A percentile compares a stretch with the other conserved stretches of the same genome.
These are phyloP conservation scores for Stylophora pistillata DNA, from an alignment of 64 coral and sea anemone genomes.

Conservation along the genomic window DNA sequence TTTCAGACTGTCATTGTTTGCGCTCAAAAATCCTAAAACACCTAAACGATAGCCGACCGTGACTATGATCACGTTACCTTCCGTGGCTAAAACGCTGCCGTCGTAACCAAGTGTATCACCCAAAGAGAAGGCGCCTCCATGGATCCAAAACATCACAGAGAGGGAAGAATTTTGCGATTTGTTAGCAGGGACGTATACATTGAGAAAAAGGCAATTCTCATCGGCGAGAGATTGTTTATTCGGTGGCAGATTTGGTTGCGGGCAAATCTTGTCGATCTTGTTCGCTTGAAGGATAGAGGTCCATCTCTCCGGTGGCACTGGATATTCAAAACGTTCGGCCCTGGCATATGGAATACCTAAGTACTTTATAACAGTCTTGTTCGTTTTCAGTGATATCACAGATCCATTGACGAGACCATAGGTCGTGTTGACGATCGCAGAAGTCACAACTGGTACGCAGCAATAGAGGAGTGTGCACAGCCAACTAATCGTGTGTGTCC, in stretches of 20 bases:
- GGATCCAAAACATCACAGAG: slow-evolving; percentile 4
- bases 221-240: background rate
- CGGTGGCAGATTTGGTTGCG: slow-evolving; percentile 23
- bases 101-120: background rate
- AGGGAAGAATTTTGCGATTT: background rate
- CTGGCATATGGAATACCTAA: slow-evolving; percentile 52
- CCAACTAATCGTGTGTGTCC: background rate
- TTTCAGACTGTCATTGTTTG: slow-evolving; percentile 2
- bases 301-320: slow-evolving; percentile 1
- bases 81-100: background rate
- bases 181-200: slow-evolving; percentile 2
- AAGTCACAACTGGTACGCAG: no score
- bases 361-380: slow-evolving; percentile 31
- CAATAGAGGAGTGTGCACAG: background rate
- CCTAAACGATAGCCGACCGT: background rate
- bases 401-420: slow-evolving; percentile 30
- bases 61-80: background rate
- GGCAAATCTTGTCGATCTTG: slow-evolving; percentile 31
- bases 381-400: background rate
- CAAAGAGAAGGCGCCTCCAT: background rate
- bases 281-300: slow-evolving; percentile 11
- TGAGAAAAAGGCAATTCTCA: background rate
- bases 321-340: slow-evolving; percentile 34
- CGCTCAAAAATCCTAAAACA: slow-evolving; percentile 21
- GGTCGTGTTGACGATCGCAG: slow-evolving; percentile 7